Percentiles rank a stretch among this genome's conserved stretches.
Evolutionary conservation across 2,888 invertebrate genomes (phyloP).

Genomic region (Acronicta alni): DNA sequence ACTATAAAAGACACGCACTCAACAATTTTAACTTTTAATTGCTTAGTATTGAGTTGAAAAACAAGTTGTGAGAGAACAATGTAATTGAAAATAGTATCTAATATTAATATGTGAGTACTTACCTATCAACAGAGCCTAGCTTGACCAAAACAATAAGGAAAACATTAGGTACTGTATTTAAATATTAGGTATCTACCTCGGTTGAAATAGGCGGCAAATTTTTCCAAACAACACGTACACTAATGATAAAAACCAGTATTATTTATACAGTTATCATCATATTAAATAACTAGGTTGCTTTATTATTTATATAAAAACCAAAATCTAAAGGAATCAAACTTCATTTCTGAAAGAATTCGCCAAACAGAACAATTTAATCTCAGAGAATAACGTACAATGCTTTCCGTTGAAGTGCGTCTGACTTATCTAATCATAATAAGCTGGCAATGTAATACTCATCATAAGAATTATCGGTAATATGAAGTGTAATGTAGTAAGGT

Average conservation of each 20-base stretch:
- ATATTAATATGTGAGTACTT: too few species aligned
- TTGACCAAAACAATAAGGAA: too few species aligned
- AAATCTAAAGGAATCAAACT: constrained; percentile 22
- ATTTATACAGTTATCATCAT: constrained; percentile 11
- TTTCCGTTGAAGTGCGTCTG: not conserved
- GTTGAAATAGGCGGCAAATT: too few species aligned
- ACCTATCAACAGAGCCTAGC: too few species aligned
- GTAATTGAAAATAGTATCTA: too few species aligned
- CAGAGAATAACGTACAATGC: constrained; percentile 34
- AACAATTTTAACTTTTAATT: too few species aligned
- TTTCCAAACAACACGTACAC: constrained; percentile 5
- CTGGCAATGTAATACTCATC: constrained; percentile 50
- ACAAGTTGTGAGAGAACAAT: too few species aligned
- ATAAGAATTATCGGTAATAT: constrained; percentile 37
- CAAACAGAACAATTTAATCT: not conserved
- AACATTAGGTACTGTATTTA: too few species aligned
- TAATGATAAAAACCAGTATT: not conserved
- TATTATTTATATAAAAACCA: constrained; percentile 28
- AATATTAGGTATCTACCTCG: too few species aligned
- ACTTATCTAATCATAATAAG: constrained; percentile 29
- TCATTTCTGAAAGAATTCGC: constrained; percentile 4
- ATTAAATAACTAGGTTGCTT: constrained; percentile 27
- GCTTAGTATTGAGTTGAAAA: too few species aligned
- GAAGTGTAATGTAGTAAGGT: constrained; percentile 52
- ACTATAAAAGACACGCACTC: too few species aligned